Conservation (phyloP, 2,113 vertebrate species). For the Megalops atlanticus region DNA sequence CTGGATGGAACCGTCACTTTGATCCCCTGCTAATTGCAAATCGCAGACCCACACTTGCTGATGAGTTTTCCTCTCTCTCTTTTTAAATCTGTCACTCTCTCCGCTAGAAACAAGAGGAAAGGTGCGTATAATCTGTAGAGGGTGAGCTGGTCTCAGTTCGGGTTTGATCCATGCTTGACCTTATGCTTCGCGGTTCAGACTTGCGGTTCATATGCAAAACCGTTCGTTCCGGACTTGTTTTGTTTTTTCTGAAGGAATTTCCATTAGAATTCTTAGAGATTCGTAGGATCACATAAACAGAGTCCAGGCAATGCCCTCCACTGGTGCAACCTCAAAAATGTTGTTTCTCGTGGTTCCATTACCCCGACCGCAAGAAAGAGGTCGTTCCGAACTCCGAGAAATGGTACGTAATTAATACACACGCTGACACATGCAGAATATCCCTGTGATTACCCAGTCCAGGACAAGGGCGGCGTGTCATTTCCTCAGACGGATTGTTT, state of each 20-base stretch:
- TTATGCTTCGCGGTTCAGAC: conserved; percentile 32
- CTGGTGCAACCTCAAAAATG: neutral
- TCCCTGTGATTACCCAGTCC: conserved; percentile 50
- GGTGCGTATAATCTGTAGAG: conserved; percentile 22
- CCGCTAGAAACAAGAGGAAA: neutral
- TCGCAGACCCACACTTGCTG: conserved; percentile 44
- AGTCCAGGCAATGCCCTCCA: neutral
- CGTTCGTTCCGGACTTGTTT: neutral
- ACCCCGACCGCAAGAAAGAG: neutral
- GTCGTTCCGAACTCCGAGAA: neutral
- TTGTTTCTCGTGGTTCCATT: neutral
- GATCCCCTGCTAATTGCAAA: conserved; percentile 62
- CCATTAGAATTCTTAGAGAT: conserved; percentile 9
- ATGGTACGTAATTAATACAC: conserved; percentile 1
- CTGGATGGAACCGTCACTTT: conserved; percentile 59
- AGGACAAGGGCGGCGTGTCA: conserved; percentile 50
- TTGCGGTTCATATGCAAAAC: neutral
- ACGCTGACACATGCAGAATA: conserved; percentile 27
- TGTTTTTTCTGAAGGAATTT: conserved; percentile 13
- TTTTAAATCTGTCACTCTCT: neutral
- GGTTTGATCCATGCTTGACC: conserved; percentile 26
- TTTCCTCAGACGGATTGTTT: conserved; percentile 67
- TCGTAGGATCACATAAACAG: neutral
- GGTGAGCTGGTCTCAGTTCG: neutral
- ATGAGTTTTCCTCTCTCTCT: conserved; percentile 25